Base-by-base conservation (phyloP, 2,888 invertebrate genomes). In the Piscicola geometra region DNA sequence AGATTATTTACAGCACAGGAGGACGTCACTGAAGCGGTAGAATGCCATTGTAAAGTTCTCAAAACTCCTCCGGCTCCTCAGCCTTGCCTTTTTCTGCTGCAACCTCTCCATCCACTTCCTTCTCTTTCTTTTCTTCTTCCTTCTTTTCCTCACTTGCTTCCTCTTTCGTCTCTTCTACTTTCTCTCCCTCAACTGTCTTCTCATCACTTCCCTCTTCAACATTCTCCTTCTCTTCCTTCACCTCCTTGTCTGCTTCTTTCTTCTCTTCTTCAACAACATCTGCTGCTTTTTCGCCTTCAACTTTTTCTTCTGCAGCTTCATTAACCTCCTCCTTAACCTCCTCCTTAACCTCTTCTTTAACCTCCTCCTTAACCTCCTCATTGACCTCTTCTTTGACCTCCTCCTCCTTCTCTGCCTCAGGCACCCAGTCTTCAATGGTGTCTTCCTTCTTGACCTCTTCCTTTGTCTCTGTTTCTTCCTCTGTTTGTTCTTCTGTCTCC, bases 401-500 rank as follows among this genome's bases (percentile, higher is more conserved):
- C n/a, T 18, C 41, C n/a, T 69, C 69, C 15, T 28, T 33, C 21
- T 15, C 69, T 36, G 18, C 35, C 9, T 35, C 69, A 35, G 36
- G 36, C 36, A 25, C 32, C 36, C 41, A 36, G 25, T 69, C 69
- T n/a, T 3, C 36, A 69, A 3, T 30, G 33, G 0, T 35, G 36
- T 47, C 41, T 25, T 69, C 28, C 28, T 18, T 36, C 36, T 69
- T 47, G 32, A 32, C 33, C 32, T 21, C 67, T 30, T 2, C 41
- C 9, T 41, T 15, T 41, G 5, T 15, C 41, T 5, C 15, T 41
- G 41, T 41, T 41, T 5, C 41, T 1, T 1, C 15, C 66, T 66
- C 70, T 25, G n/a, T 68, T 5, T 30, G 33, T 68, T 68, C 35
- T n/a, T 32, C 67, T 67, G 67, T n/a, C n/a, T n/a, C 21, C 25